A percentile compares a stretch with the other conserved stretches of the same genome.
Evolutionary conservation across 92 coral and sea anemone genomes (phyloP).

Genomic region (Metridium senile): DNA sequence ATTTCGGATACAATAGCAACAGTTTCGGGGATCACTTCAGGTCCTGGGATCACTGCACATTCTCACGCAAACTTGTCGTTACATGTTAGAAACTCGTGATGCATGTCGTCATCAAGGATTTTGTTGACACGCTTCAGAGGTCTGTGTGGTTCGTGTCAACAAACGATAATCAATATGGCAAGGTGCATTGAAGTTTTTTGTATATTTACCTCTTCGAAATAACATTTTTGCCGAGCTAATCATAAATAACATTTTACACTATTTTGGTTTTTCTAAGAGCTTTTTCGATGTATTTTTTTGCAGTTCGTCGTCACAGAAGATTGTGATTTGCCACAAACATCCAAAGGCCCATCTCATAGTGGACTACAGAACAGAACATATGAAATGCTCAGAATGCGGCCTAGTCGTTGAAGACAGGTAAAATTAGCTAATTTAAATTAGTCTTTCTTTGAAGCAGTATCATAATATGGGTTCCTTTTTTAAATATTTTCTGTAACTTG

Average conservation of each 20-base stretch:
- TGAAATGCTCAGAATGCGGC: conserved; percentile 99
- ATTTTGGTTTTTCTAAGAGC: neutral
- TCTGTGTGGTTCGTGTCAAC: too few species aligned
- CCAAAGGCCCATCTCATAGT: conserved; percentile 93
- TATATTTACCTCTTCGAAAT: neutral
- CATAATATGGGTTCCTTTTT: too few species aligned
- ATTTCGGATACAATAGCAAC: too few species aligned
- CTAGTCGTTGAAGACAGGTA: conserved; percentile 99
- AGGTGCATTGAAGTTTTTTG: conserved; percentile 2
- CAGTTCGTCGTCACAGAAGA: conserved; percentile 42
- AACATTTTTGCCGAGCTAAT: neutral
- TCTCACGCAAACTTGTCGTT: too few species aligned
- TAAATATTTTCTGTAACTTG: too few species aligned
- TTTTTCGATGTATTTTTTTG: conserved; percentile 7
- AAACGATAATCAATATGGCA: conserved; percentile 4
- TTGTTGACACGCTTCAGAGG: too few species aligned
- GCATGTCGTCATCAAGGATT: too few species aligned
- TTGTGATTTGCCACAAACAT: conserved; percentile 80
- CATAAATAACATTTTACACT: neutral
- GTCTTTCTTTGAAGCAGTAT: neutral
- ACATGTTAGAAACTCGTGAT: too few species aligned
- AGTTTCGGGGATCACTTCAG: too few species aligned
- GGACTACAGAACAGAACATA: conserved; percentile 98
- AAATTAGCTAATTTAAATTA: neutral
- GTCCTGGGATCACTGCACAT: too few species aligned